These are phyloP conservation scores for Dryadula phaetusa DNA, from an alignment of 2,888 invertebrate species.

Conservation along the genomic window DNA sequence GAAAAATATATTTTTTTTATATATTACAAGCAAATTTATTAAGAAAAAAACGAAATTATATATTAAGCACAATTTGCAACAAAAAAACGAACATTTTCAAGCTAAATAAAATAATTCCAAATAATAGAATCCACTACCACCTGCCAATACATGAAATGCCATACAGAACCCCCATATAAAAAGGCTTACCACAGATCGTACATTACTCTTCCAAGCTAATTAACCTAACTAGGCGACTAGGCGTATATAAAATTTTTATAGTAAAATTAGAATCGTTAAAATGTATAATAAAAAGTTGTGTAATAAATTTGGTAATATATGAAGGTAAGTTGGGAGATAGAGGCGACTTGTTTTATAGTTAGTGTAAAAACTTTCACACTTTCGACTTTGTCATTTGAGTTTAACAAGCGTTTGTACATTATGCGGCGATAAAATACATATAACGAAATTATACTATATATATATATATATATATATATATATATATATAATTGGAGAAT, in stretches of 20 bases:
- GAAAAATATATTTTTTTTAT: no score
- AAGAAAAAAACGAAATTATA: no score
- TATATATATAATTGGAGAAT: no score
- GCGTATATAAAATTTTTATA: slow-evolving; percentile 62
- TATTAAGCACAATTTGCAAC: no score
- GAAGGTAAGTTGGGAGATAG: slow-evolving; percentile 47
- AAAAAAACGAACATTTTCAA: no score
- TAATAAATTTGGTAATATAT: slow-evolving; percentile 71
- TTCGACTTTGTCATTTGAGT: slow-evolving; percentile 33
- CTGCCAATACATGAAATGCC: background rate
- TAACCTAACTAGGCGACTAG: slow-evolving; percentile 65
- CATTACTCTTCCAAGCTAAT: slow-evolving; percentile 72
- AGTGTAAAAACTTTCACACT: slow-evolving; percentile 46
- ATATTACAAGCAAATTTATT: no score
- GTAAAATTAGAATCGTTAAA: slow-evolving; percentile 72
- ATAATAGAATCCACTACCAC: background rate
- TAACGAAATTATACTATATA: background rate
- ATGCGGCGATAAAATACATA: background rate
- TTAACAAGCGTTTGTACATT: slow-evolving; percentile 17
- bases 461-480: no score
- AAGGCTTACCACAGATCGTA: slow-evolving; percentile 43
- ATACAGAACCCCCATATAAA: slow-evolving; percentile 1
- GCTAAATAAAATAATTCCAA: background rate
- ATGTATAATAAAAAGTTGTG: slow-evolving; percentile 63
- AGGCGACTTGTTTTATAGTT: slow-evolving; percentile 44